These are phyloP conservation scores for Siphlonurus alternatus DNA, from an alignment of 2,888 invertebrate genomes.

Conservation along the genomic window DNA sequence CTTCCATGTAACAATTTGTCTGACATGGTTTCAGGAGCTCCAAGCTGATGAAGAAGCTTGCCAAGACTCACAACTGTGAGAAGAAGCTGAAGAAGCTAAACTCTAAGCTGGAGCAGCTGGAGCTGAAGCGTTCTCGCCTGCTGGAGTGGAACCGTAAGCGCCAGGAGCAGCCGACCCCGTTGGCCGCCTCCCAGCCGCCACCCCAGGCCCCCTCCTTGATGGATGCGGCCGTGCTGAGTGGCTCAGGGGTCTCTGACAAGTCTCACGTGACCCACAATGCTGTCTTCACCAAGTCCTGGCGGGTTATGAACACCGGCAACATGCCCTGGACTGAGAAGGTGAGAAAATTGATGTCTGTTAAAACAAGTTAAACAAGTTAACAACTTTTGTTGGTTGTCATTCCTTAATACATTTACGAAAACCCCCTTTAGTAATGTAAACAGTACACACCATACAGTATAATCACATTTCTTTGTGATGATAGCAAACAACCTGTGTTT, in stretches of 20 bases:
- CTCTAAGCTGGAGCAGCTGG: conserved; percentile 7
- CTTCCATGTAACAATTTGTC: too few relatives aligned
- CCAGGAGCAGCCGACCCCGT: background rate
- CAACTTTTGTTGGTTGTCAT: too few relatives aligned
- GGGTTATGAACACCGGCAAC: conserved; percentile 25
- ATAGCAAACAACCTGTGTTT: too few relatives aligned
- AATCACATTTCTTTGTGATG: too few relatives aligned
- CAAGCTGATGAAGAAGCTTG: conserved; percentile 15
- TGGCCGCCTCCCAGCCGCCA: background rate
- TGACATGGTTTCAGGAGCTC: conserved; percentile 13
- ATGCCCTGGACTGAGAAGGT: conserved; percentile 22
- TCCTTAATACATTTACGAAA: too few relatives aligned
- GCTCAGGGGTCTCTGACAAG: conserved; percentile 7
- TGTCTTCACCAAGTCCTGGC: conserved; percentile 25
- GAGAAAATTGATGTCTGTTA: background rate
- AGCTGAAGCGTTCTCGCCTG: background rate
- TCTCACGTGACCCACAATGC: conserved; percentile 21
- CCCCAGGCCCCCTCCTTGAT: conserved; percentile 6
- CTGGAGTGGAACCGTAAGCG: background rate
- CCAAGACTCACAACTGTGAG: conserved; percentile 13
- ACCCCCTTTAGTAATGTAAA: too few relatives aligned
- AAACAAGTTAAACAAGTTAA: background rate
- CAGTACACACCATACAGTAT: too few relatives aligned
- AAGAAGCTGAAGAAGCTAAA: conserved; percentile 5
- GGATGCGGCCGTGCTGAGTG: conserved; percentile 13